Percentiles rank a stretch among this genome's conserved stretches.
These are phyloP conservation scores for Synaphobranchus kaupii DNA, from an alignment of 2,797 vertebrate genomes.

Conservation along the genomic window DNA sequence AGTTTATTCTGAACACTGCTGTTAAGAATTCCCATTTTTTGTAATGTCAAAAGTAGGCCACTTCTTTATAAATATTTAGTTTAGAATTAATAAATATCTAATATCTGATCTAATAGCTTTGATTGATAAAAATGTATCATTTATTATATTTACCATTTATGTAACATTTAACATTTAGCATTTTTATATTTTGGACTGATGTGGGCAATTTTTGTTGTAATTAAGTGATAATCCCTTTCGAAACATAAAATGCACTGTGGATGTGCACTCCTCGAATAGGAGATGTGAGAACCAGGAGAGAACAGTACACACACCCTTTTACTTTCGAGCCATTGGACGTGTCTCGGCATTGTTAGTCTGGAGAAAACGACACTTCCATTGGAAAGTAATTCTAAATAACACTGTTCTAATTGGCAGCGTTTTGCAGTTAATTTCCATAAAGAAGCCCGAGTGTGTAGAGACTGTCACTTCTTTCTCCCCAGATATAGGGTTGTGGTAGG, in stretches of 20 bases:
- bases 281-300: conserved; percentile 53
- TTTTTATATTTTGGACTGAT: neutral
- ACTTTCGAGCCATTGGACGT: conserved; percentile 60
- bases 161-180: neutral
- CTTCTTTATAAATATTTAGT: neutral
- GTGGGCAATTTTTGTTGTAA: neutral
- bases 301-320: conserved; percentile 65
- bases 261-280: neutral
- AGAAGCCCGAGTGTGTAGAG: conserved; percentile 61
- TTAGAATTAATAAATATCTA: neutral
- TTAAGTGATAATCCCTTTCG: neutral
- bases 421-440: conserved; percentile 82
- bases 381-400: conserved; percentile 75
- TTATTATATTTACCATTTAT: neutral
- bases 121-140: too few species aligned
- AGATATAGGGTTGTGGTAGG: conserved; percentile 63
- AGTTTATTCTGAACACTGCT: conserved; percentile 45
- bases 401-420: conserved; percentile 77
- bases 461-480: conserved; percentile 70
- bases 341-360: conserved; percentile 66
- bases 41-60: neutral
- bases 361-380: conserved; percentile 59
- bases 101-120: too few species aligned
- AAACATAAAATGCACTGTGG: neutral
- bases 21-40: conserved; percentile 12